phyloP scores from a whole-genome alignment of 2,797 vertebrate species.

The Hydrolagus colliei region DNA sequence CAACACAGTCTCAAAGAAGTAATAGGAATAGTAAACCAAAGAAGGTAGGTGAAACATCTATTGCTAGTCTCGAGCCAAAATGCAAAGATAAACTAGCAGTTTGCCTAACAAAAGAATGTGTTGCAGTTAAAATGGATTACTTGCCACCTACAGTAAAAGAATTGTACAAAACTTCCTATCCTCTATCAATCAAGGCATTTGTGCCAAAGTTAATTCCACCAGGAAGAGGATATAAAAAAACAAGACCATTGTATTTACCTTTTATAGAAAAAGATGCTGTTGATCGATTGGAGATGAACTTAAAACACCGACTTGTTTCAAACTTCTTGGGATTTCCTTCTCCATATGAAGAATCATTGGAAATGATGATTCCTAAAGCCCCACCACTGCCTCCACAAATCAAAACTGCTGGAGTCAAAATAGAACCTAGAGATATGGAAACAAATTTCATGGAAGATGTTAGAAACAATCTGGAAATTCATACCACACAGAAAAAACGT shows the following conservation, averaged over 20 bases:
- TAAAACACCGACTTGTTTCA: background rate
- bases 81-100: background rate
- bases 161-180: background rate
- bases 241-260: background rate
- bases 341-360: background rate
- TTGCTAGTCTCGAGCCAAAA: too few relatives aligned
- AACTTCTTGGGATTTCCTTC: slow-evolving; percentile 2
- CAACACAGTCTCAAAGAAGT: too few relatives aligned
- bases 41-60: background rate
- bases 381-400: background rate
- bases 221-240: background rate
- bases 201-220: background rate
- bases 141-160: background rate
- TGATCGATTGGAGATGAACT: background rate
- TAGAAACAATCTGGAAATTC: slow-evolving; percentile 1
- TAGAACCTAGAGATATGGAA: background rate
- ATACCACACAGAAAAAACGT: background rate
- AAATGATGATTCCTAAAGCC: slow-evolving; percentile 9
- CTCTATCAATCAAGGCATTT: background rate
- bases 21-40: background rate
- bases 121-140: slow-evolving; percentile 6
- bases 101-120: background rate
- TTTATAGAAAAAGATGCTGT: slow-evolving; percentile 18
- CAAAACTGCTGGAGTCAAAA: background rate
- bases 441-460: slow-evolving; percentile 6